Conservation (phyloP, 2,113 vertebrate genomes). For the Sminthopsis crassicaudata region DNA sequence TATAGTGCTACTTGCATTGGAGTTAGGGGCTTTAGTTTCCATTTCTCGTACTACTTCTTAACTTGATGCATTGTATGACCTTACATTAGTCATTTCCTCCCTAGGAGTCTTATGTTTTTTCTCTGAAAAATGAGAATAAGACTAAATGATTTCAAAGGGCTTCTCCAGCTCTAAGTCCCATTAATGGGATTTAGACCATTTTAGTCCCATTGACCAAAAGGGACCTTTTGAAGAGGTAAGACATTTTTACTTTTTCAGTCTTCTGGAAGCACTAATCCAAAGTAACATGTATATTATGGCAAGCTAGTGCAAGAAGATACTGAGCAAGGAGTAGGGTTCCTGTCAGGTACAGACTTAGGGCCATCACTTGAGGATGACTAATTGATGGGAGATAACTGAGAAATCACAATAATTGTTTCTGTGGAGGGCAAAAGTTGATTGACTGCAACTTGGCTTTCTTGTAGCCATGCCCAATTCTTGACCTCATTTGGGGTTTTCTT, state of each 20-base stretch:
- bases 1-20: background rate
- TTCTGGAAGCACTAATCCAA: background rate
- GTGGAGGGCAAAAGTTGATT: background rate
- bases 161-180: background rate
- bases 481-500: background rate
- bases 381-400: background rate
- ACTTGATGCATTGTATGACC: background rate
- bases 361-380: background rate
- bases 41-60: background rate
- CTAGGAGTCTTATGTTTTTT: background rate
- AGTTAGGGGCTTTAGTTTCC: background rate
- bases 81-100: background rate
- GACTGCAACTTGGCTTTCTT: background rate
- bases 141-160: background rate
- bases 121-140: background rate
- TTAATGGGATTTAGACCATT: background rate
- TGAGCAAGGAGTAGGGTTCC: background rate
- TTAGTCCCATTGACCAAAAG: background rate
- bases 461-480: background rate
- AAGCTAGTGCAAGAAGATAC: background rate
- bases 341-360: background rate
- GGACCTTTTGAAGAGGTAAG: background rate
- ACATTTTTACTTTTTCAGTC: background rate
- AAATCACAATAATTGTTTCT: background rate
- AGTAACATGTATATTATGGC: background rate